Evolutionary conservation across 2,113 vertebrate genomes (phyloP).

Genomic region (Notiomystis cincta): DNA sequence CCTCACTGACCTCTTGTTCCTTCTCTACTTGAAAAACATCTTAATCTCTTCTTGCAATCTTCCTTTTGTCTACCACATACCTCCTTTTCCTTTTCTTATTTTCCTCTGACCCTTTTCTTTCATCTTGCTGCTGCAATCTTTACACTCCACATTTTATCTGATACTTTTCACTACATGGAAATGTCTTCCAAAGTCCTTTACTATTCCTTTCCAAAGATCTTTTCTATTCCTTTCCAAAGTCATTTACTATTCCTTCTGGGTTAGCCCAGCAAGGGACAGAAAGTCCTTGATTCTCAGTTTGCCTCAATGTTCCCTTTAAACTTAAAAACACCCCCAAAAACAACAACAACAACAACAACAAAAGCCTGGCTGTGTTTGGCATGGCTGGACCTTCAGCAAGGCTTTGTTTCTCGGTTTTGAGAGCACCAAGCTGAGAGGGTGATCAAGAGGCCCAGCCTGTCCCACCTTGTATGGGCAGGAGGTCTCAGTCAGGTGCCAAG

Average conservation of each 20-base stretch:
- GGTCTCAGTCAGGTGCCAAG: background rate
- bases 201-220: background rate
- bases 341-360: background rate
- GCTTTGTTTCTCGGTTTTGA: background rate
- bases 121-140: constrained; percentile 38
- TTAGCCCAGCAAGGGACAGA: background rate
- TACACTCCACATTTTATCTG: constrained; percentile 3
- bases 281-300: background rate
- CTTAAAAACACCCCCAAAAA: background rate
- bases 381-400: background rate
- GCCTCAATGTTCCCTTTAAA: background rate
- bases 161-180: background rate
- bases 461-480: background rate
- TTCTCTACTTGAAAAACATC: constrained; percentile 56
- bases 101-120: constrained; percentile 23
- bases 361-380: background rate
- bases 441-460: background rate
- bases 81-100: constrained; percentile 27
- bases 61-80: constrained; percentile 41
- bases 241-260: background rate
- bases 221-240: background rate
- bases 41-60: constrained; percentile 62
- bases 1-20: constrained; percentile 54
- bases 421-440: background rate
- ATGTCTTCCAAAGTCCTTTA: background rate